These are phyloP conservation scores for Torymus tubicola DNA, from an alignment of 2,888 invertebrate species.

Conservation along the genomic window DNA sequence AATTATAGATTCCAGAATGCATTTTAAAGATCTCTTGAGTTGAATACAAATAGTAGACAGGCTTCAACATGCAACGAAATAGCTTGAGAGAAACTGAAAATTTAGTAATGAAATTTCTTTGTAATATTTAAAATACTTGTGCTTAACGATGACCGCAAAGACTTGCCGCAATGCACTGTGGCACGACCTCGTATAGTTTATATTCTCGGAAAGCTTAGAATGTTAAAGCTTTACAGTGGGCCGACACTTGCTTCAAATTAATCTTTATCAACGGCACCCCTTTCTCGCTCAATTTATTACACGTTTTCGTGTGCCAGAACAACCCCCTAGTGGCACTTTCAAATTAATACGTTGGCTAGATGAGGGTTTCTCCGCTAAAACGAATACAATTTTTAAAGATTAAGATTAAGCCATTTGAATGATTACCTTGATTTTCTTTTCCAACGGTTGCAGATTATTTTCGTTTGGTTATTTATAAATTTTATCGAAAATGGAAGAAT, in stretches of 20 bases:
- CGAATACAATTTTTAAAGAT: constrained; percentile 18
- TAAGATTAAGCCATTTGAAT: background rate
- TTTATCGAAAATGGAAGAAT: too few species aligned
- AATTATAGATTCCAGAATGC: too few species aligned
- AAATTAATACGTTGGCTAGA: constrained; percentile 30
- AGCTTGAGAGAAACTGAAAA: background rate
- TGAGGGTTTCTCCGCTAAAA: background rate
- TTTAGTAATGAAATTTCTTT: background rate
- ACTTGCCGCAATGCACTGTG: too few species aligned
- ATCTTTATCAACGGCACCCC: constrained; percentile 33
- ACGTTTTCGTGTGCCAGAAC: constrained; percentile 22
- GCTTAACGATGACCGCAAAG: too few species aligned
- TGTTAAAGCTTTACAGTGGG: constrained; percentile 1
- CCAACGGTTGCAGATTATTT: too few species aligned
- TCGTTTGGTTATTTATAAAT: too few species aligned
- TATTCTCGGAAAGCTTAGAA: background rate
- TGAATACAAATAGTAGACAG: background rate
- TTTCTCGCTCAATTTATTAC: constrained; percentile 36
- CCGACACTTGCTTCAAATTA: constrained; percentile 24
- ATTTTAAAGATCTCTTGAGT: too few species aligned
- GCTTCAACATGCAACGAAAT: background rate
- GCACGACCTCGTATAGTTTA: too few species aligned
- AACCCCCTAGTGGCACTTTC: background rate
- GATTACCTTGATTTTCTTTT: background rate
- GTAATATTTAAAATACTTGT: background rate